Conservation (phyloP, 2,888 invertebrate genomes). For the Netelia fuscicornis region DNA sequence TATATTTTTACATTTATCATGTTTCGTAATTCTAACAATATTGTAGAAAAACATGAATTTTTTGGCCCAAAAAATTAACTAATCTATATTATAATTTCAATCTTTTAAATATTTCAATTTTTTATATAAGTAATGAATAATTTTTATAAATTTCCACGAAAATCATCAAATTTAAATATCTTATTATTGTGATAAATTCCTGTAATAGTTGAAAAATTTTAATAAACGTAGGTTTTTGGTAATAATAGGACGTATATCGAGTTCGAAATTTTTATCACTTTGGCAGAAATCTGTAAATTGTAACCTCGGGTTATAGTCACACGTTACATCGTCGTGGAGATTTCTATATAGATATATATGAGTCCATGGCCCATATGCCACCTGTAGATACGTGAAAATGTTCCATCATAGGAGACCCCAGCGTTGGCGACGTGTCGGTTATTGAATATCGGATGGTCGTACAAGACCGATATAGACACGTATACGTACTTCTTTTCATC, state of each 20-base stretch:
- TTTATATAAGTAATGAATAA: too few relatives aligned
- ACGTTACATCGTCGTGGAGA: not conserved
- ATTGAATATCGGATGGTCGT: constrained; percentile 61
- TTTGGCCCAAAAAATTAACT: too few relatives aligned
- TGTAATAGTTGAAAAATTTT: too few relatives aligned
- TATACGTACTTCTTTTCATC: not conserved
- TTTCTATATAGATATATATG: constrained; percentile 3
- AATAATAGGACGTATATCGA: constrained; percentile 3
- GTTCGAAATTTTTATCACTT: not conserved
- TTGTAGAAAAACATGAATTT: too few relatives aligned
- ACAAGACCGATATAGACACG: constrained; percentile 10
- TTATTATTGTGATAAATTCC: too few relatives aligned
- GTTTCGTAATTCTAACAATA: too few relatives aligned
- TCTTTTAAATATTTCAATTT: too few relatives aligned
- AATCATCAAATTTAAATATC: too few relatives aligned
- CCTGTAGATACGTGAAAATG: constrained; percentile 61
- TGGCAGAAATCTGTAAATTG: not conserved
- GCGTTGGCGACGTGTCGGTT: constrained; percentile 55
- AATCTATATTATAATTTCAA: too few relatives aligned
- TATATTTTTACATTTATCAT: not conserved
- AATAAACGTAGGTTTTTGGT: too few relatives aligned
- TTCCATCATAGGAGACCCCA: constrained; percentile 40
- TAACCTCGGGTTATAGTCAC: too few relatives aligned
- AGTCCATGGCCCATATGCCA: constrained; percentile 41
- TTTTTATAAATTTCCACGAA: too few relatives aligned